phyloP scores from a whole-genome alignment of 2,888 invertebrate species.

The Macrophya alboannulata region DNA sequence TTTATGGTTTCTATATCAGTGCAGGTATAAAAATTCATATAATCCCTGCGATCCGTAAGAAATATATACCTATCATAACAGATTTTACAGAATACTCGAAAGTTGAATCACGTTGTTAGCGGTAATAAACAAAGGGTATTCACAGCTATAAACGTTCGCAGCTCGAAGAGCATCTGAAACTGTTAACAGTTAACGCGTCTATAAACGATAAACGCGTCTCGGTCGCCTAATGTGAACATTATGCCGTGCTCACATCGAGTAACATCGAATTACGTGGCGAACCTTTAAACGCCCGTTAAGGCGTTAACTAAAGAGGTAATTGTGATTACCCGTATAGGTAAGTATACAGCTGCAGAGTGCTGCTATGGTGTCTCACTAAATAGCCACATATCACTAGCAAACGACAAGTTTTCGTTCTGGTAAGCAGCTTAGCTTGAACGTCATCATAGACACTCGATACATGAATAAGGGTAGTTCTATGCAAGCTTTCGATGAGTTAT shows the following conservation, averaged over 20 bases:
- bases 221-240: slow-evolving; percentile 23
- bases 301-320: slow-evolving; percentile 32
- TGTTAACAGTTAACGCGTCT: slow-evolving; percentile 42
- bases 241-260: not conserved
- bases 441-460: not conserved
- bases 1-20: not conserved
- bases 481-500: slow-evolving; percentile 40
- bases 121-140: slow-evolving; percentile 30
- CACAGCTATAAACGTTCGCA: not conserved
- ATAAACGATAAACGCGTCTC: slow-evolving; percentile 16
- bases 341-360: not conserved
- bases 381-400: not conserved
- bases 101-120: not conserved
- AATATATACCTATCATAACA: not conserved
- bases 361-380: not conserved
- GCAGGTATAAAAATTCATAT: not conserved
- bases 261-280: slow-evolving; percentile 35
- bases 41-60: not conserved
- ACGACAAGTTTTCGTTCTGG: not conserved
- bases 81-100: not conserved
- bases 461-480: not conserved
- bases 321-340: not conserved
- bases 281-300: not conserved
- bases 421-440: not conserved
- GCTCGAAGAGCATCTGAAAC: not conserved